Percentiles rank a stretch among this genome's conserved stretches.
phyloP scores from a whole-genome alignment of 1,140 invertebrate species.

The Maconellicoccus hirsutus region DNA sequence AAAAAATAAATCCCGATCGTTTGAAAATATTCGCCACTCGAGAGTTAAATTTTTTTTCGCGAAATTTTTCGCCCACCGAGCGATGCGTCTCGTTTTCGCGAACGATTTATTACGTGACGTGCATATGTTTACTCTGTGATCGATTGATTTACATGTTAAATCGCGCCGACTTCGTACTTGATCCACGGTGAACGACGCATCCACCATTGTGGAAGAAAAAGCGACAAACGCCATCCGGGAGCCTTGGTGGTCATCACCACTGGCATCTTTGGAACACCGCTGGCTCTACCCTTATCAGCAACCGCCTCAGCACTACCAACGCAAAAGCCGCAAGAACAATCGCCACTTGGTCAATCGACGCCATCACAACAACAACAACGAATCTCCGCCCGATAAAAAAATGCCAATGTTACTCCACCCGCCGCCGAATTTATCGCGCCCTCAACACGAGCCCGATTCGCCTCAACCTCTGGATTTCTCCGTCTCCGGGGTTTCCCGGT shows the following conservation, averaged over 20 bases:
- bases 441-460: conserved; percentile 11
- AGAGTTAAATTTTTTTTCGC: too few species aligned
- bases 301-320: neutral
- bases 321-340: neutral
- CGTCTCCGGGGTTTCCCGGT: neutral
- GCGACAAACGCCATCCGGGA: conserved; percentile 9
- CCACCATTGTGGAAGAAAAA: conserved; percentile 21
- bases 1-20: too few species aligned
- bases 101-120: too few species aligned
- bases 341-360: neutral
- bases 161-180: neutral
- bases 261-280: conserved; percentile 14
- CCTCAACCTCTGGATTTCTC: conserved; percentile 13
- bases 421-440: neutral
- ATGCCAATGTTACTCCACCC: conserved; percentile 12
- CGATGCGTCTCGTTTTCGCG: too few species aligned
- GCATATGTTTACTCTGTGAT: too few species aligned
- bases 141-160: too few species aligned
- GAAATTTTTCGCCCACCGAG: too few species aligned
- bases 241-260: conserved; percentile 14
- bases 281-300: neutral
- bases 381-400: conserved; percentile 10
- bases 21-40: too few species aligned
- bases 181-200: neutral
- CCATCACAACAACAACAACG: conserved; percentile 17